A percentile compares a stretch with the other conserved stretches of the same genome.
phyloP scores from a whole-genome alignment of 2,888 invertebrate species.

The Nephrotoma appendiculata region DNA sequence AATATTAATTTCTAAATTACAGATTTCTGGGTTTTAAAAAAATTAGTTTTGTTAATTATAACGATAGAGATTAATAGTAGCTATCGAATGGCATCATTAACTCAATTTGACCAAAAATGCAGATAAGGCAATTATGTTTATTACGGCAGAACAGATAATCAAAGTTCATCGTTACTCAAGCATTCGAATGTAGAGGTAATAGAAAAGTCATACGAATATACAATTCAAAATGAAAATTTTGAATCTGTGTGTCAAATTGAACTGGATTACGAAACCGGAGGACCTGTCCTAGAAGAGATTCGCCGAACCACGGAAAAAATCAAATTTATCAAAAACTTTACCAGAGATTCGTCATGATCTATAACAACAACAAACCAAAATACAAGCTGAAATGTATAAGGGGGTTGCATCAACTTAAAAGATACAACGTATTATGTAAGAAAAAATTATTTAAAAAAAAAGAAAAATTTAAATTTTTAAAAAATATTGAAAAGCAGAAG shows the following conservation, averaged over 20 bases:
- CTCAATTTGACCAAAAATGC: no score
- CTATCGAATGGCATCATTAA: no score
- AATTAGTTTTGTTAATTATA: no score
- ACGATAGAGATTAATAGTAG: no score
- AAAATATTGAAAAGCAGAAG: no score
- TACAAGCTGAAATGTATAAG: not conserved
- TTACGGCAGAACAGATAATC: no score
- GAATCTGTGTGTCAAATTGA: not conserved
- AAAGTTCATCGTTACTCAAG: not conserved
- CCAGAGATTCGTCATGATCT: not conserved
- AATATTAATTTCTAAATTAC: no score
- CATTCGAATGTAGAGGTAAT: not conserved
- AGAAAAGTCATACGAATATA: not conserved
- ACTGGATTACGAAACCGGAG: not conserved
- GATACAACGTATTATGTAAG: no score
- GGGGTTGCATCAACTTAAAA: not conserved
- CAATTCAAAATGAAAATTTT: not conserved
- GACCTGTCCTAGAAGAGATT: not conserved
- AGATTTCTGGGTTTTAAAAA: no score
- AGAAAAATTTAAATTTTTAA: no score
- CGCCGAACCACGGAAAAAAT: not conserved
- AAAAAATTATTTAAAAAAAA: no score
- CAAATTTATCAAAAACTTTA: not conserved
- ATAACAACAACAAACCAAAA: not conserved
- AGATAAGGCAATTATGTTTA: no score